These are phyloP conservation scores for Lepeophtheirus salmonis DNA, from an alignment of 1,140 invertebrate species.

Conservation along the genomic window DNA sequence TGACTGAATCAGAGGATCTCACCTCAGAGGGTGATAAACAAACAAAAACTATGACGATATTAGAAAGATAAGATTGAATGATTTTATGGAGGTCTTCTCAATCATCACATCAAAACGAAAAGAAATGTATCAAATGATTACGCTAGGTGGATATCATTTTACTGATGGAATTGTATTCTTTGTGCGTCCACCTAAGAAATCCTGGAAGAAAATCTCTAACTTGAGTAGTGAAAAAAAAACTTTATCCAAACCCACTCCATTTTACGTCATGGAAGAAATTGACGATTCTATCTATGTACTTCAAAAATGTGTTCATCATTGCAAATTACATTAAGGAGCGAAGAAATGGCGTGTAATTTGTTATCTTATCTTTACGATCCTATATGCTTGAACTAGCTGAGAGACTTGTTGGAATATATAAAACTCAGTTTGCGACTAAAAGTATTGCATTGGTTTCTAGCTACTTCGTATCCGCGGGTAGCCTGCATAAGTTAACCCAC, in stretches of 20 bases:
- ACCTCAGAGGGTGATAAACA: constrained; percentile 55
- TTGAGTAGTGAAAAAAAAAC: constrained; percentile 99
- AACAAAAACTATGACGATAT: constrained; percentile 48
- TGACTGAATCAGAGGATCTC: constrained; percentile 59
- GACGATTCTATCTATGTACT: constrained; percentile 96
- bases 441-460: constrained; percentile 43
- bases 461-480: too few relatives aligned
- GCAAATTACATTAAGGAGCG: constrained; percentile 94
- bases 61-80: constrained; percentile 41
- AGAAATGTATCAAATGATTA: constrained; percentile 89
- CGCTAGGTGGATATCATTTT: constrained; percentile 88
- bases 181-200: constrained; percentile 90
- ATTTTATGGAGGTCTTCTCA: constrained; percentile 75
- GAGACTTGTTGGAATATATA: constrained; percentile 82
- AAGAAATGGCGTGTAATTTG: constrained; percentile 94
- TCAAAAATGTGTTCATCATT: constrained; percentile 98
- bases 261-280: constrained; percentile 99
- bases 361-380: constrained; percentile 85
- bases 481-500: too few relatives aligned
- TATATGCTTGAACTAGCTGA: constrained; percentile 96
- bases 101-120: constrained; percentile 80
- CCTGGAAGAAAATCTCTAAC: constrained; percentile 96
- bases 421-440: constrained; percentile 71
- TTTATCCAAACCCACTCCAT: constrained; percentile 82
- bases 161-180: constrained; percentile 88